phyloP scores from a whole-genome alignment of 2,113 vertebrate species.

The Butastur rufipennis region DNA sequence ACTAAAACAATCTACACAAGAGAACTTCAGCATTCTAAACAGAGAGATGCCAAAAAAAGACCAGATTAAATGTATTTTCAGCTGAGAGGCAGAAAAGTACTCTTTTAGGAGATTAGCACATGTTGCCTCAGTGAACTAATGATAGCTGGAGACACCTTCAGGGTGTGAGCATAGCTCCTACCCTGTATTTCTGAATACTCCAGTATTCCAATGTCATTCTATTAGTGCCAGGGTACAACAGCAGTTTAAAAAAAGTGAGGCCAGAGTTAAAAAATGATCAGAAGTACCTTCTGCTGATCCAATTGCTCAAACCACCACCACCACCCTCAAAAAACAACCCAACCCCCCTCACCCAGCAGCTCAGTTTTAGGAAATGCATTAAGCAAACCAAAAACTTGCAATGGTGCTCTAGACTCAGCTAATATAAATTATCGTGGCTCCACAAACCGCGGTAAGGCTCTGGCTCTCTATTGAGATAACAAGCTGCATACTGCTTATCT shows the following conservation, averaged over 20 bases:
- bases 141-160: neutral
- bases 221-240: neutral
- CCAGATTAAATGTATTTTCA: neutral
- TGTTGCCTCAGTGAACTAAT: neutral
- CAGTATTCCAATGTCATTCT: neutral
- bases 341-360: neutral
- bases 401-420: neutral
- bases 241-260: neutral
- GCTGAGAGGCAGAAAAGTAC: neutral
- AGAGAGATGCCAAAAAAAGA: neutral
- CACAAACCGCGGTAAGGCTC: accelerated
- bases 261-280: neutral
- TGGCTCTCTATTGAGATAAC: neutral
- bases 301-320: neutral
- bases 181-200: neutral
- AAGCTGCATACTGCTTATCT: neutral
- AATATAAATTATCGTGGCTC: neutral
- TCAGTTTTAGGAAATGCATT: neutral
- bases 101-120: neutral
- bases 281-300: neutral
- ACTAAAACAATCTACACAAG: neutral
- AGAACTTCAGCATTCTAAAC: neutral
- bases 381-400: neutral
- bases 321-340: neutral
- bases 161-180: neutral